phyloP scores from a whole-genome alignment of 2,113 vertebrate species.

The Myiopsitta monachus region DNA sequence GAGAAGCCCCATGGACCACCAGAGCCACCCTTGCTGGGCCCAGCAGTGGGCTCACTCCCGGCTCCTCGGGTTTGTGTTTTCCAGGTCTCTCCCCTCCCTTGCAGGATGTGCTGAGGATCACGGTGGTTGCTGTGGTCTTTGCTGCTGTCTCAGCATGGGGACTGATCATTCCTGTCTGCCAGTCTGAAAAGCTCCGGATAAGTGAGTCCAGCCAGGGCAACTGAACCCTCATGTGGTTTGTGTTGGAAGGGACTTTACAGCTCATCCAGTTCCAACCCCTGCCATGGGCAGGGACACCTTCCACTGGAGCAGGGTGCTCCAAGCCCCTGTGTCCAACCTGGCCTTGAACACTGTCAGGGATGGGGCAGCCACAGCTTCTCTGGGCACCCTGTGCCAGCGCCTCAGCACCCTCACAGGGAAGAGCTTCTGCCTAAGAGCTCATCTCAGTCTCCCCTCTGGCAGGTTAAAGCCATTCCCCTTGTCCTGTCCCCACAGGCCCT shows the following conservation, averaged over 20 bases:
- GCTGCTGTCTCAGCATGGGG: background rate
- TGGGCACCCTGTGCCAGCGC: too few species aligned
- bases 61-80: accelerated
- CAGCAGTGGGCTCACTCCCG: background rate
- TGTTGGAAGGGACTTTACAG: background rate
- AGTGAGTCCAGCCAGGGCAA: slow-evolving; percentile 18
- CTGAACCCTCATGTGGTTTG: background rate
- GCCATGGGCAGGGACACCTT: too few species aligned
- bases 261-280: background rate
- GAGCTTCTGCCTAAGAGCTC: too few species aligned
- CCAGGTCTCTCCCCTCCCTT: slow-evolving; percentile 9
- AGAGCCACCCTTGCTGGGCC: background rate
- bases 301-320: too few species aligned
- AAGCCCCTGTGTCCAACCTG: too few species aligned
- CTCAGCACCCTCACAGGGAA: too few species aligned
- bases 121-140: background rate
- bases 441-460: too few species aligned
- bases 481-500: background rate
- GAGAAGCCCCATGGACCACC: background rate
- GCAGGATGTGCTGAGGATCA: background rate
- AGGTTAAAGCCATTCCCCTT: background rate
- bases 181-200: slow-evolving; percentile 50
- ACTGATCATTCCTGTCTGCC: slow-evolving; percentile 31
- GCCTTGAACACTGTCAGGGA: too few species aligned
- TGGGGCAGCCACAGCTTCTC: too few species aligned